Evolutionary conservation across 2,888 invertebrate genomes (phyloP).

Genomic region (Thysanoteuthis rhombus): DNA sequence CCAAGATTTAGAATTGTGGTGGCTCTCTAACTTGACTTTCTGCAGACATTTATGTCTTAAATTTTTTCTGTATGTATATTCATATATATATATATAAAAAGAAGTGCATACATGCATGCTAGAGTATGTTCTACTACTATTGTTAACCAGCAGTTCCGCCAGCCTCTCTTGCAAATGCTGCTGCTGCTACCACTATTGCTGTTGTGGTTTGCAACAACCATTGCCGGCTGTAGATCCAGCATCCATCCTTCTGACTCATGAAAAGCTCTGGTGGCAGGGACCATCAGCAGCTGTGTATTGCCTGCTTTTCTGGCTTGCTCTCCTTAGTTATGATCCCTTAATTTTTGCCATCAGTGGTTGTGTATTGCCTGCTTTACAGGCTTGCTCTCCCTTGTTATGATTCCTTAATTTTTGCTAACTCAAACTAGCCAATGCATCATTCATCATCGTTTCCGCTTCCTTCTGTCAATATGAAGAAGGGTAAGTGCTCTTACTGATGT

Average conservation of each 20-base stretch:
- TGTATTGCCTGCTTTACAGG: not conserved
- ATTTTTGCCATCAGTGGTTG: not conserved
- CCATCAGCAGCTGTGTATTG: not conserved
- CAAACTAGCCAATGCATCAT: constrained; percentile 24
- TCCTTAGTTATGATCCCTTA: not conserved
- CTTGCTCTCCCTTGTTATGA: not conserved
- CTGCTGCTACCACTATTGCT: not conserved
- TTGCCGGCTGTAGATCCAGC: constrained; percentile 12
- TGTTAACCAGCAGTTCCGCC: not conserved
- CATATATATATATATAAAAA: not conserved
- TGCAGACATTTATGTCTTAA: not conserved
- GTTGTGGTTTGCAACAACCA: constrained; percentile 12
- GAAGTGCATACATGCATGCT: not conserved
- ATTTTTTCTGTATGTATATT: not conserved
- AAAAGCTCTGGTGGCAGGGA: not conserved
- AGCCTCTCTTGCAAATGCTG: not conserved
- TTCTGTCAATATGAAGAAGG: constrained; percentile 14
- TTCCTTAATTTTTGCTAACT: not conserved
- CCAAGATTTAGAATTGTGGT: not conserved
- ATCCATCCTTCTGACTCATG: not conserved
- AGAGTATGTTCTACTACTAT: not conserved
- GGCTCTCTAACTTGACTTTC: not conserved
- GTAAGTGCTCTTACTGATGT: not conserved
- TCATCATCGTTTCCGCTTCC: constrained; percentile 1
- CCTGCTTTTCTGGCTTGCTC: not conserved